Evolutionary conservation across 2,797 vertebrate genomes (phyloP).

Genomic region (Sus cebifrons): DNA sequence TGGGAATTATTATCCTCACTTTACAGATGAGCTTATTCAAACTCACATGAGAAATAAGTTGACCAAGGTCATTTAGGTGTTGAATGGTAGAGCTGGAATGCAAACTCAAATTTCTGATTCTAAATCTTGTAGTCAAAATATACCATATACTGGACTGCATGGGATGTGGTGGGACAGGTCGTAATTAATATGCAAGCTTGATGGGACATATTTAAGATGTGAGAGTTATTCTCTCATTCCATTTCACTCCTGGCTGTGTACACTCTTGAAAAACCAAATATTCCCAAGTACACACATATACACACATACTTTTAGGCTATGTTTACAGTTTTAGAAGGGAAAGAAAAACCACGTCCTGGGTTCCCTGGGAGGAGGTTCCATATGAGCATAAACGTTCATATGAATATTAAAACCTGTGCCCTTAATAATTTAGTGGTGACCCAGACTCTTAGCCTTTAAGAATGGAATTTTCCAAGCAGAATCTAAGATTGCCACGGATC

Average conservation of each 20-base stretch:
- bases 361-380: background rate
- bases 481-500: background rate
- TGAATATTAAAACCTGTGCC: background rate
- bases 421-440: conserved; percentile 17
- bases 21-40: conserved; percentile 27
- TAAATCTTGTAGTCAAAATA: background rate
- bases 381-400: background rate
- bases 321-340: background rate
- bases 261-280: background rate
- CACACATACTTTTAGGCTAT: background rate
- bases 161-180: background rate
- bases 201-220: background rate
- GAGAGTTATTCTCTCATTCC: background rate
- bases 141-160: background rate
- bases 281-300: background rate
- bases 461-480: background rate
- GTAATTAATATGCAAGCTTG: background rate
- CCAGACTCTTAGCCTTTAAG: background rate
- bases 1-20: conserved; percentile 8
- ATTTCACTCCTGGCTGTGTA: background rate
- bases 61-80: background rate
- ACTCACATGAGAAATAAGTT: background rate
- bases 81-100: background rate
- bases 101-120: background rate
- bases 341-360: background rate